Evolutionary conservation across 1,140 invertebrate species (phyloP).

Genomic region (Drosophila funebris): DNA sequence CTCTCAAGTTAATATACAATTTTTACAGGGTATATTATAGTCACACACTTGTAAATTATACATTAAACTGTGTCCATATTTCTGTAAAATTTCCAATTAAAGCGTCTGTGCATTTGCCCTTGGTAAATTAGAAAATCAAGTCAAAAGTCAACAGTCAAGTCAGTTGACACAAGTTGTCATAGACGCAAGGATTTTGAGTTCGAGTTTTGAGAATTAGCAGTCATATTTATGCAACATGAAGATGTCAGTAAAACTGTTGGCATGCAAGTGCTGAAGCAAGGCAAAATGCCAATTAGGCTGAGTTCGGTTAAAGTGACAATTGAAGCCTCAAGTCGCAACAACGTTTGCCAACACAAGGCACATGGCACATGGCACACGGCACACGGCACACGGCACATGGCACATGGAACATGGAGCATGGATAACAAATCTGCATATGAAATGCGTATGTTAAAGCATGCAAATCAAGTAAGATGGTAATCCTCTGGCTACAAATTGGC

Average conservation of each 20-base stretch:
- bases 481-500: slow-evolving; percentile 18
- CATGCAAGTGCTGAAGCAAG: slow-evolving; percentile 7
- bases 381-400: too few species aligned
- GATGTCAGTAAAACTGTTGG: slow-evolving; percentile 13
- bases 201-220: slow-evolving; percentile 2
- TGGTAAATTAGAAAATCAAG: slow-evolving; percentile 5
- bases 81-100: slow-evolving; percentile 20
- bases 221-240: slow-evolving; percentile 13
- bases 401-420: neutral
- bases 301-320: slow-evolving; percentile 19
- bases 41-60: too few species aligned
- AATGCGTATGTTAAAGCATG: slow-evolving; percentile 1
- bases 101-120: neutral
- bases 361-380: too few species aligned
- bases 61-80: neutral
- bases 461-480: slow-evolving; percentile 28
- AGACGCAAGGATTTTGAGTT: neutral
- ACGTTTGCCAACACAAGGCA: neutral
- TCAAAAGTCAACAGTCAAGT: neutral
- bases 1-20: too few species aligned
- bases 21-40: too few species aligned
- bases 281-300: slow-evolving; percentile 35
- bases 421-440: slow-evolving; percentile 1
- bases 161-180: neutral
- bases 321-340: slow-evolving; percentile 18